Evolutionary conservation across 2,113 vertebrate species (phyloP), one percentile per base, ranked within the genome.

Genomic region (Sphaerodactylus townsendi): DNA sequence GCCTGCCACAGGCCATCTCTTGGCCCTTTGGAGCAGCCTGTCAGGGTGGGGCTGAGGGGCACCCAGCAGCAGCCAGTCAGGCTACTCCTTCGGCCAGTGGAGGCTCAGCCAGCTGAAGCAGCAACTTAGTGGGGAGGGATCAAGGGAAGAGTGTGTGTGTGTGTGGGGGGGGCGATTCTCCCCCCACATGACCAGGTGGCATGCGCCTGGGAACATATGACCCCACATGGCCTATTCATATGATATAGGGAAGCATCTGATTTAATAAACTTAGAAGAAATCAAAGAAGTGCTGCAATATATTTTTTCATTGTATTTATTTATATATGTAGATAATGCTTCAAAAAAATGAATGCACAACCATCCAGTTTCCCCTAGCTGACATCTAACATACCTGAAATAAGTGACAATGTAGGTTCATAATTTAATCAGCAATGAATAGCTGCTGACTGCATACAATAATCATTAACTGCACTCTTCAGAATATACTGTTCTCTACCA

Each of bases 361-460:
- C 82, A 84, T 53, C 37, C 39, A 50, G n/a, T 87, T 91, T 86
- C 85, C 87, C 56, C 76, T 82, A 66, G 77, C 41, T 85, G 90
- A 11, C 44, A 78, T 33, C 39, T 83, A 70, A 79, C 82, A 84
- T 83, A 5, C 83, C 1, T 19, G 25, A 81, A 87, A 79, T 23
- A 71, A 79, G 11, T 10, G 73, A 74, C 65, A 73, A 81, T 90
- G 81, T 92, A 87, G 86, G 76, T 33, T 10, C 33, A 81, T 79
- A 35, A 80, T 33, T 7, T 85, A 90, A 86, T 17, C 73, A 83
- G 46, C n/a, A 81, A 50, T 84, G 84, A 93, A 82, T 86, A 80
- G 89, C 89, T 89, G 69, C 75, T 92, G 74, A 87, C 79, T 68
- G 80, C 90, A 91, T 94, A 90, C 89, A 82, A 92, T 86, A 21